These are phyloP conservation scores for Zenarchopterus dispar DNA, from an alignment of 2,797 vertebrate species.

Conservation along the genomic window DNA sequence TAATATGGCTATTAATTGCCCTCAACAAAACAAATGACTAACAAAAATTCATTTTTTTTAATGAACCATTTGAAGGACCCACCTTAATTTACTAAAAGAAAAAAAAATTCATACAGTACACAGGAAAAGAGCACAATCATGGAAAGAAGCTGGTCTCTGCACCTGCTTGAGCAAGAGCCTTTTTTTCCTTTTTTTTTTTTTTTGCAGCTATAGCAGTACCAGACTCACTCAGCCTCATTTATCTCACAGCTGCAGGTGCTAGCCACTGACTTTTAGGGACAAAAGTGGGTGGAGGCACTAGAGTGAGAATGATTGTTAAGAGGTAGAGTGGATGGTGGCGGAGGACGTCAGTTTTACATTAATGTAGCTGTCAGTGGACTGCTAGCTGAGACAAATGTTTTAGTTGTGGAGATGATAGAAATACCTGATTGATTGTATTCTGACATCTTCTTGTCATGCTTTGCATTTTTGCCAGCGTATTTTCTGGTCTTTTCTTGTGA, in stretches of 20 bases:
- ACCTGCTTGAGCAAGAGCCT: neutral
- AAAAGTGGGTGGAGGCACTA: constrained; percentile 10
- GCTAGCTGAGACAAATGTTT: constrained; percentile 30
- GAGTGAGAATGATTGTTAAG: constrained; percentile 32
- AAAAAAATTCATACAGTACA: too few species aligned
- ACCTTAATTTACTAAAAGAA: neutral
- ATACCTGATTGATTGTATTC: constrained; percentile 6
- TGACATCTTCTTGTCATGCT: constrained; percentile 1
- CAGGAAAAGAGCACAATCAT: neutral
- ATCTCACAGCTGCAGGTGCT: constrained; percentile 35
- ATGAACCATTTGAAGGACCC: neutral
- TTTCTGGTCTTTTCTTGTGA: too few species aligned
- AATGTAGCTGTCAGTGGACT: constrained; percentile 12
- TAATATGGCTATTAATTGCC: neutral
- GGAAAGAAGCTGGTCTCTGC: neutral
- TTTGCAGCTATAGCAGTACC: neutral
- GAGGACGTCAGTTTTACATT: constrained; percentile 1
- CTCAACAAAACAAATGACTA: neutral
- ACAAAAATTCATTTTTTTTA: too few species aligned
- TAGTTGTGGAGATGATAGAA: constrained; percentile 2
- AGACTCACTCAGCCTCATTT: constrained; percentile 29
- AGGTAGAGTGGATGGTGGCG: constrained; percentile 16
- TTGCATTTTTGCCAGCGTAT: neutral
- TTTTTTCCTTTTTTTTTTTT: neutral
- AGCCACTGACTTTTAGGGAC: constrained; percentile 16